These are phyloP conservation scores for Helobdella robusta DNA, from an alignment of 2,888 invertebrate species.

Conservation along the genomic window DNA sequence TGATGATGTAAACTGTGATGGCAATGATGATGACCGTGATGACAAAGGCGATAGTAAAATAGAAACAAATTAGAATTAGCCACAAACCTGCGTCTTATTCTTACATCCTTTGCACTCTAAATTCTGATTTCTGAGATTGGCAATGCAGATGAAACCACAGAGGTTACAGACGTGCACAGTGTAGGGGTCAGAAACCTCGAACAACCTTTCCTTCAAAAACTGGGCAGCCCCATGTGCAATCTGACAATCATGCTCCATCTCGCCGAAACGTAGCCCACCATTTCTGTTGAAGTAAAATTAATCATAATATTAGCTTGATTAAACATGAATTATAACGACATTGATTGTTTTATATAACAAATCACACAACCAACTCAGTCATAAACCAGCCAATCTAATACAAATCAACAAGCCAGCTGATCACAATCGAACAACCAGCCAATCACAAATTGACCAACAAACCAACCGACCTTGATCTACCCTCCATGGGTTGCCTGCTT, in stretches of 20 bases:
- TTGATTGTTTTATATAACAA: background rate
- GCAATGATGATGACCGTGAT: too few species aligned
- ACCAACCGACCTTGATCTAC: constrained; percentile 67
- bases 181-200: constrained; percentile 97
- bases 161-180: constrained; percentile 95
- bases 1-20: too few species aligned
- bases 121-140: constrained; percentile 91
- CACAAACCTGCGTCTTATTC: constrained; percentile 80
- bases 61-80: too few species aligned
- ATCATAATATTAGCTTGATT: background rate
- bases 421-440: background rate
- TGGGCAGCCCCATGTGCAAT: constrained; percentile 97
- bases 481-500: constrained; percentile 99
- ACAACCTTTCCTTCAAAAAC: constrained; percentile 86
- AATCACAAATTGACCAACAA: background rate
- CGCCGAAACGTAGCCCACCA: constrained; percentile 96
- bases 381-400: background rate
- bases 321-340: background rate
- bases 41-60: too few species aligned
- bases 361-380: background rate
- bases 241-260: constrained; percentile 99
- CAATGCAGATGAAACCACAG: constrained; percentile 93
- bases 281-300: constrained; percentile 57
- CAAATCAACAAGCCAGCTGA: background rate
- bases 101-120: constrained; percentile 98